These are phyloP conservation scores for Gymnopithys bicolor DNA, from an alignment of 2,797 vertebrate species.

Conservation along the genomic window DNA sequence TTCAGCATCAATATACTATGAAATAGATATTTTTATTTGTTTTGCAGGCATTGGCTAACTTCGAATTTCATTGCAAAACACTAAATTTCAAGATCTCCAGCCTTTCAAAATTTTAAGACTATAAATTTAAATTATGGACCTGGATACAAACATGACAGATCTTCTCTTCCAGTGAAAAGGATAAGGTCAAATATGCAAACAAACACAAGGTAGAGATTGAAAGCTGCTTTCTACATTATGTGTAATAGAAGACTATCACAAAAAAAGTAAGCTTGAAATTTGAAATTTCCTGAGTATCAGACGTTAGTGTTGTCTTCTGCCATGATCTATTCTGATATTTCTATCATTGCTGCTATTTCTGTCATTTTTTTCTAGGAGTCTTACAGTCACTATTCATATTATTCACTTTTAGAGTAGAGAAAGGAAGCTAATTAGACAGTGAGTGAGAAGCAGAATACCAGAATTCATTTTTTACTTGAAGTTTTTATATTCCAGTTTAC, in stretches of 20 bases:
- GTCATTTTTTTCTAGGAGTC: neutral
- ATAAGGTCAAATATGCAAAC: neutral
- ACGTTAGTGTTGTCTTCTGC: neutral
- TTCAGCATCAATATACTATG: neutral
- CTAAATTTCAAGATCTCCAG: neutral
- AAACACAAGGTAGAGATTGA: neutral
- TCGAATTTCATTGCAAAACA: neutral
- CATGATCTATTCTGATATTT: neutral
- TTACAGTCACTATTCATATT: neutral
- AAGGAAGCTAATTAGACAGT: neutral
- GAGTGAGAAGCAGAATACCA: neutral
- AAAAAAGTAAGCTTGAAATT: neutral
- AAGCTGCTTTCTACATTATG: neutral
- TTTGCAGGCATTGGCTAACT: neutral
- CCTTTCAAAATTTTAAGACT: neutral
- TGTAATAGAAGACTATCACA: neutral
- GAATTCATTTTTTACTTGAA: neutral
- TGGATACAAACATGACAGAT: neutral
- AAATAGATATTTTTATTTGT: neutral
- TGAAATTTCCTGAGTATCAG: neutral
- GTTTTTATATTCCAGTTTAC: neutral
- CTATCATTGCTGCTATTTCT: neutral
- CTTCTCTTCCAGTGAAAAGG: neutral
- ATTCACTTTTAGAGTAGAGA: neutral
- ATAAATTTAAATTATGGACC: neutral